A percentile compares a stretch with the other conserved stretches of the same genome.
Evolutionary conservation across 2,113 vertebrate species (phyloP).

Genomic region (Verasper variegatus): DNA sequence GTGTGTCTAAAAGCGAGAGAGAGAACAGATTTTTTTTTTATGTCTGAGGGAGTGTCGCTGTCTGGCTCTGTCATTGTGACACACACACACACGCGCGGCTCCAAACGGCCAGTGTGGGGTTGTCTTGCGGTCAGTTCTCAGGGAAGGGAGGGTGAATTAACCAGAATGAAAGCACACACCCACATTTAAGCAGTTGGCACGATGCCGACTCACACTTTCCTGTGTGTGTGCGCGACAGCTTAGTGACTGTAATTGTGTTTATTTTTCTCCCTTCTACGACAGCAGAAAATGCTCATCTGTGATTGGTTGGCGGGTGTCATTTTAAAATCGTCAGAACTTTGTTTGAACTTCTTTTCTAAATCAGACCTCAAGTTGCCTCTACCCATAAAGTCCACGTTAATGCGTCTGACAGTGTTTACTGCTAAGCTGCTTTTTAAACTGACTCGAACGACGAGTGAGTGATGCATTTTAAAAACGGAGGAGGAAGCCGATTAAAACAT

Average conservation of each 20-base stretch:
- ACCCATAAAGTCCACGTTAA: not conserved
- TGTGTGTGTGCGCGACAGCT: not conserved
- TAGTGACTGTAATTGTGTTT: not conserved
- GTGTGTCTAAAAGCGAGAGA: not conserved
- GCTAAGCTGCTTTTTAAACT: not conserved
- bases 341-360: not conserved
- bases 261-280: not conserved
- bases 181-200: slow-evolving; percentile 11
- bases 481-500: not conserved
- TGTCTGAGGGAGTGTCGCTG: slow-evolving; percentile 30
- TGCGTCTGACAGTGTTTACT: not conserved
- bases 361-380: not conserved
- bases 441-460: not conserved
- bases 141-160: slow-evolving; percentile 39
- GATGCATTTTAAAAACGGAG: not conserved
- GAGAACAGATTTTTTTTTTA: not conserved
- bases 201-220: not conserved
- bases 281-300: not conserved
- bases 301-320: not conserved
- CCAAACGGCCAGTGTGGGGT: slow-evolving; percentile 48
- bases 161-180: not conserved
- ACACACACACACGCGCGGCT: not conserved
- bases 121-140: slow-evolving; percentile 62
- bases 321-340: not conserved
- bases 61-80: slow-evolving; percentile 10